Percentiles rank a stretch among this genome's conserved stretches.
Conservation (phyloP, 2,888 invertebrate genomes). For the Empis stercorea region DNA sequence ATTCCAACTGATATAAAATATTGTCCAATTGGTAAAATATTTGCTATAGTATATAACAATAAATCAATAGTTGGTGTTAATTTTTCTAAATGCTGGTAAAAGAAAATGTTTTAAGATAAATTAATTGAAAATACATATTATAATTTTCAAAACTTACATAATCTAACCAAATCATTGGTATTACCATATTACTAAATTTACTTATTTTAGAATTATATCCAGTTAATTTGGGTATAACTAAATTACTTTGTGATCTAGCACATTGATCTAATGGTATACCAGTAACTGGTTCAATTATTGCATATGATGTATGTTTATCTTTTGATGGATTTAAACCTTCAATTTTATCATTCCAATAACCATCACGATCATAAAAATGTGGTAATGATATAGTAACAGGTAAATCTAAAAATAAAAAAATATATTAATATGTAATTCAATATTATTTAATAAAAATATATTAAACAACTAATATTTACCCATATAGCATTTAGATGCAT, state of each 20-base stretch:
- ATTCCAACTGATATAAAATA: conserved; percentile 15
- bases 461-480: conserved; percentile 35
- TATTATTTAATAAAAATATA: too few relatives aligned
- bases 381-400: conserved; percentile 58
- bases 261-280: conserved; percentile 49
- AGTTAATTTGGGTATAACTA: conserved; percentile 42
- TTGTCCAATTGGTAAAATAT: conserved; percentile 40
- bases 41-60: conserved; percentile 40
- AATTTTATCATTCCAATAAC: conserved; percentile 37
- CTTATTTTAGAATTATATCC: conserved; percentile 39
- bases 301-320: conserved; percentile 48
- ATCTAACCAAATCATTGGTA: conserved; percentile 59
- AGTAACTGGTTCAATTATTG: conserved; percentile 54
- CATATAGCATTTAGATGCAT: conserved; percentile 51
- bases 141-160: conserved; percentile 43
- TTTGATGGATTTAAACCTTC: conserved; percentile 48
- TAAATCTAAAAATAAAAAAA: conserved; percentile 38
- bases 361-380: conserved; percentile 45
- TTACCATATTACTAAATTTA: conserved; percentile 42
- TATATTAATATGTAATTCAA: too few relatives aligned
- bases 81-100: conserved; percentile 46
- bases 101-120: conserved; percentile 17
- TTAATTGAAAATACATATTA: background rate
- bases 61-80: conserved; percentile 39
- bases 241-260: conserved; percentile 53